These are phyloP conservation scores for Anguilla pacifica DNA, from an alignment of 2,797 vertebrate species.

Conservation along the genomic window DNA sequence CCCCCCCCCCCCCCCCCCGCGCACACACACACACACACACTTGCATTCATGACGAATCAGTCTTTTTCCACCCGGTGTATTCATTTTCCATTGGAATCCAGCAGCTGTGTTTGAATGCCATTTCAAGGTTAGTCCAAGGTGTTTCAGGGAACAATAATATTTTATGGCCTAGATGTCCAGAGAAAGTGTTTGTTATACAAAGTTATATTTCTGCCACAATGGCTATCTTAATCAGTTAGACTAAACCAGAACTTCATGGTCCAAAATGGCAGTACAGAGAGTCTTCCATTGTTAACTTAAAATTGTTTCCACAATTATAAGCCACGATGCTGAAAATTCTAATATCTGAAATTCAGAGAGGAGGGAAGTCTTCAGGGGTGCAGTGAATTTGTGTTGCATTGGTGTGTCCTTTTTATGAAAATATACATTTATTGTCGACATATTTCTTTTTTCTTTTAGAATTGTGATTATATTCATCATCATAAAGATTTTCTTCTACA, in stretches of 20 bases:
- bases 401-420: not conserved
- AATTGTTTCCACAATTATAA: not conserved
- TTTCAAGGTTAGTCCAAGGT: not conserved
- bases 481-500: slow-evolving; percentile 86
- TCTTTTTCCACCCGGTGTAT: not conserved
- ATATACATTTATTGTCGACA: not conserved
- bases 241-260: not conserved
- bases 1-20: not conserved
- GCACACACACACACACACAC: not conserved
- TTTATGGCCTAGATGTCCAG: not conserved
- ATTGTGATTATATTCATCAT: slow-evolving; percentile 85
- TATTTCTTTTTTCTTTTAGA: slow-evolving; percentile 56
- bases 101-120: not conserved
- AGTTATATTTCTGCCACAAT: not conserved
- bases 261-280: not conserved
- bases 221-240: not conserved
- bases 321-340: not conserved
- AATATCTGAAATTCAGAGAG: not conserved
- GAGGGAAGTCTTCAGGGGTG: not conserved
- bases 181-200: not conserved
- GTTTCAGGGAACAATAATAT: not conserved
- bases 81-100: not conserved
- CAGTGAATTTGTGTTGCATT: not conserved
- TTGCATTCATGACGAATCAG: not conserved
- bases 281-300: not conserved